Conservation (phyloP, 1,140 invertebrate genomes). For the Drosophila nannoptera region DNA sequence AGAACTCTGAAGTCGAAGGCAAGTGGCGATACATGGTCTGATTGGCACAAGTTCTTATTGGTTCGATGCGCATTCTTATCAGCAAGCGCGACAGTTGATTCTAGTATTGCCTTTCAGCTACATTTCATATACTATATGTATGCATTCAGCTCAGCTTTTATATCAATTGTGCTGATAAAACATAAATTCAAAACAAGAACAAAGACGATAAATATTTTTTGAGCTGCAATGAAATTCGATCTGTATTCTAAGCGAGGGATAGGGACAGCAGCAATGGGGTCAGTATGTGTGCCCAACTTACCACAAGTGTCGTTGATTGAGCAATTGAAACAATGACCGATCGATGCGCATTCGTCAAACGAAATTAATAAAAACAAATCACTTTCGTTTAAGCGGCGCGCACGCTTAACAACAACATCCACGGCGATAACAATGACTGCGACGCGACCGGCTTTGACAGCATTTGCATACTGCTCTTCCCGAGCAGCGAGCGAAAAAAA, state of each 20-base stretch:
- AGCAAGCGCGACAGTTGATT: slow-evolving; percentile 31
- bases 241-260: neutral
- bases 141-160: slow-evolving; percentile 46
- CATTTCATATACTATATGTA: slow-evolving; percentile 4
- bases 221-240: slow-evolving; percentile 17
- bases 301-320: slow-evolving; percentile 69
- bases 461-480: slow-evolving; percentile 57
- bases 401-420: slow-evolving; percentile 14
- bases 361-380: slow-evolving; percentile 60
- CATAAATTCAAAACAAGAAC: slow-evolving; percentile 33
- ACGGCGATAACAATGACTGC: slow-evolving; percentile 24
- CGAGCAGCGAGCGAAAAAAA: slow-evolving; percentile 36
- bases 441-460: slow-evolving; percentile 64
- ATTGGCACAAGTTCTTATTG: slow-evolving; percentile 37
- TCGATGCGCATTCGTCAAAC: slow-evolving; percentile 35
- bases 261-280: neutral
- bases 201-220: slow-evolving; percentile 47
- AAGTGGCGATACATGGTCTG: slow-evolving; percentile 33
- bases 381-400: slow-evolving; percentile 63
- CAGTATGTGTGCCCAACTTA: slow-evolving; percentile 64
- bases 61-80: slow-evolving; percentile 25
- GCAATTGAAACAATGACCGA: slow-evolving; percentile 66
- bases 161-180: slow-evolving; percentile 60
- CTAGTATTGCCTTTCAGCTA: slow-evolving; percentile 4
- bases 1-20: slow-evolving; percentile 10